Evolutionary conservation across 2,888 invertebrate species (phyloP), one percentile per base, ranked within the genome.

Genomic region (Deilephila elpenor): DNA sequence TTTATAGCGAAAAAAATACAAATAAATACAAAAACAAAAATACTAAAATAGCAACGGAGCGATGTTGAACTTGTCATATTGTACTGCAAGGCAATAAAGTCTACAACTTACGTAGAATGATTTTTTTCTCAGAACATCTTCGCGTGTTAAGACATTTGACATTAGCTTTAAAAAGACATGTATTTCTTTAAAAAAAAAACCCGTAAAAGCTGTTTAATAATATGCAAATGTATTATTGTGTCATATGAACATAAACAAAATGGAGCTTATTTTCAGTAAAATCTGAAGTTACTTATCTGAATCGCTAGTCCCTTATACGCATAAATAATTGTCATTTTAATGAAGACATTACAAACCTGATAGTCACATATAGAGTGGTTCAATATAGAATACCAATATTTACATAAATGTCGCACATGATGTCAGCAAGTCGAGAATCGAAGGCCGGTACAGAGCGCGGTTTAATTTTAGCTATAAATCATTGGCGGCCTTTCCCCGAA

Each of bases 401-500:
- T 32, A 53, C 3, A 20, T 34, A 34, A 8, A 59, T 56, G 64
- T 73, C 53, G 64, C 59, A 73, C 17, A 25, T 20, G 32, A 61
- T 60, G 25, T 67, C 64, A 20, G 37, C 8, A 6, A 29, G n/a
- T 44, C 25, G 25, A 73, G 67, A 74, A 74, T 71, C 20, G 34
- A 17, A 53, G 70, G 70, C 67, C 78, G 77, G 77, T 80, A 76
- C 82, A 76, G 37, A 67, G 82, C 80, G 82, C 77, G 88, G 88
- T 90, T 93, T 93, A 93, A 93, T 93, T 93, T 91, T 89, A 90
- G 88, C 86, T 90, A 91, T 93, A 93, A 93, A 91, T 93, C 92
- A 92, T 91, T 88, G 88, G 82, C 88, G 87, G 90, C 93, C 93
- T 94, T 94, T 93, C 94, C 91, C 93, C 93, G 91, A 91, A 92